Conservation (phyloP, 1,140 invertebrate genomes). For the Onthophagus taurus region DNA sequence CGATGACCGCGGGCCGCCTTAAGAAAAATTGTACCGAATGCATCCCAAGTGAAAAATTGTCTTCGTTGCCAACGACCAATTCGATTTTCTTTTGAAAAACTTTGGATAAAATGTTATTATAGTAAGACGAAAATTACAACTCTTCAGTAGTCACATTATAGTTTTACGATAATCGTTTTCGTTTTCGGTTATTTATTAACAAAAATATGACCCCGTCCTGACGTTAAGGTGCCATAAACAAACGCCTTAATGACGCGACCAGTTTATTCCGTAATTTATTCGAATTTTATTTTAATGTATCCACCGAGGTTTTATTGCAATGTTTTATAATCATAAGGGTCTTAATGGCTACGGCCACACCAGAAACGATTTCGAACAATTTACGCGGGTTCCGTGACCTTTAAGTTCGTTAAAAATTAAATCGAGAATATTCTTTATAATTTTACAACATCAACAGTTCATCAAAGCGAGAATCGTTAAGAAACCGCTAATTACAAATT, state of each 20-base stretch:
- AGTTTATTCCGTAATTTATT: constrained; percentile 39
- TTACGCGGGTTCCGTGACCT: too few species aligned
- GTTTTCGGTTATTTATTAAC: constrained; percentile 39
- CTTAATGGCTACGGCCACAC: constrained; percentile 31
- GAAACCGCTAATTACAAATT: too few species aligned
- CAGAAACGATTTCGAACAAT: constrained; percentile 30
- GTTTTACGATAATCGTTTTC: constrained; percentile 38
- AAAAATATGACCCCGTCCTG: constrained; percentile 36
- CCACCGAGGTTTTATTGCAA: constrained; percentile 40
- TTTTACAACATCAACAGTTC: too few species aligned
- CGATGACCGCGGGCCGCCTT: too few species aligned
- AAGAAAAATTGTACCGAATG: too few species aligned
- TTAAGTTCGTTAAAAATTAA: too few species aligned
- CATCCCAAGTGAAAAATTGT: background rate
- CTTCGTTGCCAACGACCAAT: too few species aligned
- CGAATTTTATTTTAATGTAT: constrained; percentile 40
- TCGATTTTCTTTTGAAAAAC: too few species aligned
- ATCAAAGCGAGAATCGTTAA: too few species aligned
- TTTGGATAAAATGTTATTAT: too few species aligned
- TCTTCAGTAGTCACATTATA: constrained; percentile 37
- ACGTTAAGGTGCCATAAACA: constrained; percentile 38
- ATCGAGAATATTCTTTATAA: too few species aligned
- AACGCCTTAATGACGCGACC: constrained; percentile 37
- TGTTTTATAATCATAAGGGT: constrained; percentile 39
- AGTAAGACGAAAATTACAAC: constrained; percentile 9